Percentiles rank a stretch among this genome's conserved stretches.
Conservation (phyloP, 37 sponge, comb jelly and placozoan genomes). For the Chondrilla cf. caribensis region DNA sequence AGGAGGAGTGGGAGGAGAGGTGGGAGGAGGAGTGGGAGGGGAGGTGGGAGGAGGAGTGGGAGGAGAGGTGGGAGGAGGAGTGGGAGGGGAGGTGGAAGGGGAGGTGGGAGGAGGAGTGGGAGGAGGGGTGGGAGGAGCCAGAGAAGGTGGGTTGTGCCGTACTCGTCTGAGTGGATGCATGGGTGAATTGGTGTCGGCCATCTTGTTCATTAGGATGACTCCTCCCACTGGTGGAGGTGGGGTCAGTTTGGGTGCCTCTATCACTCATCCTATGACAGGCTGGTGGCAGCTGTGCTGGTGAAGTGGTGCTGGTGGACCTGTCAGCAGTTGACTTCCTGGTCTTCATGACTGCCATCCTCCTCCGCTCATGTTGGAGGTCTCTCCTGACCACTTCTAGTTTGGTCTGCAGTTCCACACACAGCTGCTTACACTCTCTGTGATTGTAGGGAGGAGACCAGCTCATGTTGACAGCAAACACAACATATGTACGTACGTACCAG, state of each 20-base stretch:
- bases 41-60: background rate
- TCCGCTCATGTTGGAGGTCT: conserved; percentile 3
- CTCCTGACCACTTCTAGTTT: background rate
- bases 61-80: background rate
- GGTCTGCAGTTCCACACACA: background rate
- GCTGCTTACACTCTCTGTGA: background rate
- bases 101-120: too few species aligned
- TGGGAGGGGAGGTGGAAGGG: too few species aligned
- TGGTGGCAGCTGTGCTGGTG: background rate
- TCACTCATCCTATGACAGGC: background rate
- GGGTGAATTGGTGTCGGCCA: too few species aligned
- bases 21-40: too few species aligned
- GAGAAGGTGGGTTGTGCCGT: too few species aligned
- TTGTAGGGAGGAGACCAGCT: background rate
- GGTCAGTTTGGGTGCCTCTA: background rate
- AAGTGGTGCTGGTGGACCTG: background rate
- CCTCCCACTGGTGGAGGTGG: background rate
- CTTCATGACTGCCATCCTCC: background rate
- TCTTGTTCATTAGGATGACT: too few species aligned
- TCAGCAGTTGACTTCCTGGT: background rate
- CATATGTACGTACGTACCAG: too few species aligned
- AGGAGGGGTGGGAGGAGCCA: too few species aligned
- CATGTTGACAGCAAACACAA: too few species aligned
- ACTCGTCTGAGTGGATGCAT: too few species aligned
- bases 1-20: too few species aligned